Evolutionary conservation across 2,888 invertebrate genomes (phyloP).

Genomic region (Maniola hyperantus): DNA sequence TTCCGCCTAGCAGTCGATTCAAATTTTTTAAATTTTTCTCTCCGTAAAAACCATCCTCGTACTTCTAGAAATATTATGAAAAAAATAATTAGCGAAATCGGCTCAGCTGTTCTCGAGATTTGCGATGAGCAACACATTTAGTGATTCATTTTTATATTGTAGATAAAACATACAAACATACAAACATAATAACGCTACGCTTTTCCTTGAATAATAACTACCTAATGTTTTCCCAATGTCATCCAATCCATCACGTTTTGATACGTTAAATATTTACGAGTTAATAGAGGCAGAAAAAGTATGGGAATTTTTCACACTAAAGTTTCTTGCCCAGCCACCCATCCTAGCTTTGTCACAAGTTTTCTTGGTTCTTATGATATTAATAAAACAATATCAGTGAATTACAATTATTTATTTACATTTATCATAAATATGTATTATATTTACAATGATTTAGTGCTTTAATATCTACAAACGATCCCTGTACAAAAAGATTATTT

Average conservation of each 20-base stretch:
- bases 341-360: background rate
- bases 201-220: background rate
- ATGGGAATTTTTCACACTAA: background rate
- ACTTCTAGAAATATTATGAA: no score
- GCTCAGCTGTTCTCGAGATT: no score
- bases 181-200: background rate
- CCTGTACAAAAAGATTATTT: constrained; percentile 40
- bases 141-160: no score
- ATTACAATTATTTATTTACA: constrained; percentile 44
- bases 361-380: background rate
- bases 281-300: background rate
- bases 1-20: no score
- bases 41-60: no score
- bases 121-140: no score
- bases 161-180: background rate
- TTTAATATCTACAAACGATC: constrained; percentile 41
- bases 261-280: background rate
- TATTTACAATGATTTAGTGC: constrained; percentile 45
- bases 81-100: no score
- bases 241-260: background rate
- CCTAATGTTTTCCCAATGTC: background rate
- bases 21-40: no score
- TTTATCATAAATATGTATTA: constrained; percentile 33
- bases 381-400: constrained; percentile 27
- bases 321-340: background rate